Evolutionary conservation across 2,888 invertebrate species (phyloP), one percentile per base, ranked within the genome.

Genomic region (Dryocosmus kuriphilus): DNA sequence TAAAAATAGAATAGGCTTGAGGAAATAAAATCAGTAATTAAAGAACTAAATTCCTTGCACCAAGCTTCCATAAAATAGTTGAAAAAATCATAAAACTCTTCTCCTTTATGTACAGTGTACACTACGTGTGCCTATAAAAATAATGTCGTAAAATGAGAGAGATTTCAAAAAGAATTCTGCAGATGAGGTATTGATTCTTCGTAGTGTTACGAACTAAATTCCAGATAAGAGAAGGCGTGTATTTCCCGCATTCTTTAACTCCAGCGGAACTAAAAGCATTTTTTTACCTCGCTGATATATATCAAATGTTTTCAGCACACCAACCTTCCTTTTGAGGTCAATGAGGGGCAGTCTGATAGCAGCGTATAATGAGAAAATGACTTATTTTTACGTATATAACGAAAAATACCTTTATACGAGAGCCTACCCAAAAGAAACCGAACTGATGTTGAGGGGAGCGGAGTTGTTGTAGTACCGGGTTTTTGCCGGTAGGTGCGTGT

Each of bases 261-360:
- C 24, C 24, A 57, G 57, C 57, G 24, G 24, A 24, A 57, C 4
- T 57, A 24, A 57, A 57, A 14, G 24, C 24, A 24, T 57, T 57
- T 57, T 55, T 24, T 57, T 24, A 24, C 14, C 24, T 3, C 14
- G 6, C 8, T 2, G 9, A 24, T 57, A 14, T 9, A 57, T 46
- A 46, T 46, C 14, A 16, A 46, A 16, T 57, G 4, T 57, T 11
- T 57, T n/a, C 11, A 71, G 46, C 19, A 38, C 3, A 38, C 11
- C 11, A 38, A 14, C 38, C 14, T 38, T 38, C 14, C 11, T 38
- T 38, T 6, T 71, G 30, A 51, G 46, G 71, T 51, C 51, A 30
- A 71, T 71, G n/a, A 51, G 71, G 51, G 71, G n/a, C 51, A 30
- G 46, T 51, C 71, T 16, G 51, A 51, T 51, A 71, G 46, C 27